phyloP scores from a whole-genome alignment of 1,140 invertebrate species.

The Aphaenogaster ashmeadi region DNA sequence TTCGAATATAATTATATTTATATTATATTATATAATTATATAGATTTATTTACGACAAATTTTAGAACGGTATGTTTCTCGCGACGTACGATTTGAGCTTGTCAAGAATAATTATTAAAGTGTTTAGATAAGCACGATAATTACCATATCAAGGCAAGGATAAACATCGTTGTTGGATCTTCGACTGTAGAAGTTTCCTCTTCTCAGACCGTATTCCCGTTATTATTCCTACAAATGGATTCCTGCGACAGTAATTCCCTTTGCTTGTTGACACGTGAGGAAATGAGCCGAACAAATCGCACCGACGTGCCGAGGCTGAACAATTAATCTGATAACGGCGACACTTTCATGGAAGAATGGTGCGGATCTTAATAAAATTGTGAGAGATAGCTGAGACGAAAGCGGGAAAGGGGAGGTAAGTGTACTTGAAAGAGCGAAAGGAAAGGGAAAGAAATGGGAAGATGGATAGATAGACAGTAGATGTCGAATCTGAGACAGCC shows the following conservation, averaged over 20 bases:
- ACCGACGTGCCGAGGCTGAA: slow-evolving; percentile 34
- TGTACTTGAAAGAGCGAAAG: neutral
- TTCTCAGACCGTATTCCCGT: neutral
- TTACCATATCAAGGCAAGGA: neutral
- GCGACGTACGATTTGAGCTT: neutral
- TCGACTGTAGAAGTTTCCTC: neutral
- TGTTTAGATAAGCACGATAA: neutral
- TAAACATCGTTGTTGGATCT: neutral
- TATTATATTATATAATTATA: neutral
- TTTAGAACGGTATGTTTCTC: neutral
- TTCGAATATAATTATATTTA: neutral
- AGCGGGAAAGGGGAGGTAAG: neutral
- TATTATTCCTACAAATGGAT: slow-evolving; percentile 49
- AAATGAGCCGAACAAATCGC: slow-evolving; percentile 51
- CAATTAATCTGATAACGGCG: slow-evolving; percentile 53
- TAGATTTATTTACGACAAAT: slow-evolving; percentile 6
- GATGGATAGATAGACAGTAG: slow-evolving; percentile 19
- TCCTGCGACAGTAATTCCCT: slow-evolving; percentile 29
- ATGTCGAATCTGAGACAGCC: slow-evolving; percentile 14
- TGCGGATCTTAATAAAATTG: slow-evolving; percentile 32
- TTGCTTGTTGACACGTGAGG: slow-evolving; percentile 47
- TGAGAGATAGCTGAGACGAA: slow-evolving; percentile 4
- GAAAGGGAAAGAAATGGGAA: neutral
- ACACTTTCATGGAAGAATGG: slow-evolving; percentile 26
- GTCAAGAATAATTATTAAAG: neutral